phyloP scores from a whole-genome alignment of 2,797 vertebrate species.

The Trematomus bernacchii region DNA sequence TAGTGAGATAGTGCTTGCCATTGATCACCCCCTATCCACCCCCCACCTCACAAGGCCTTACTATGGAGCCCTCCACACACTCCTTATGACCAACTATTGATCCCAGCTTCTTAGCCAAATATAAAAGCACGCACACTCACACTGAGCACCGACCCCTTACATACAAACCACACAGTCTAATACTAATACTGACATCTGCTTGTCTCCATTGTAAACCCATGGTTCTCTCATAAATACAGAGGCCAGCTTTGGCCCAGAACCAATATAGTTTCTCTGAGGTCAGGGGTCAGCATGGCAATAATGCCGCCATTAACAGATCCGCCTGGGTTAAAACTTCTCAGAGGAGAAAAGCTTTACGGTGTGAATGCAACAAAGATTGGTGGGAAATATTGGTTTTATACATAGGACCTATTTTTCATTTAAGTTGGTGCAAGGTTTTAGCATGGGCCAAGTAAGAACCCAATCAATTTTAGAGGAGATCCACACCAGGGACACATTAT shows the following conservation, averaged over 20 bases:
- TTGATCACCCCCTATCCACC: conserved; percentile 73
- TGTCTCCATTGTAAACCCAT: conserved; percentile 78
- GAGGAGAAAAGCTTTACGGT: conserved; percentile 11
- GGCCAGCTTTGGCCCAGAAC: conserved; percentile 74
- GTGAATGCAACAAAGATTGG: conserved; percentile 1
- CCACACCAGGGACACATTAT: no score
- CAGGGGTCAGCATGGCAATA: conserved; percentile 76
- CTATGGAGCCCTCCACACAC: conserved; percentile 76
- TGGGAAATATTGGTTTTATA: background rate
- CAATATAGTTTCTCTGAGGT: conserved; percentile 76
- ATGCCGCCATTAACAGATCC: conserved; percentile 70
- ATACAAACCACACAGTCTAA: conserved; percentile 56
- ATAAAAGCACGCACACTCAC: conserved; percentile 71
- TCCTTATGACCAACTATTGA: conserved; percentile 84
- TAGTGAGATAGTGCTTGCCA: conserved; percentile 86
- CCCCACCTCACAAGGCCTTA: conserved; percentile 46
- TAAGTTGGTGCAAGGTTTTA: no score
- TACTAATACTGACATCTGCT: conserved; percentile 81
- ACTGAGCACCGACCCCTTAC: conserved; percentile 56
- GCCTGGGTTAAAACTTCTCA: conserved; percentile 44
- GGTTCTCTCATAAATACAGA: conserved; percentile 78
- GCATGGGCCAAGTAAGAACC: no score
- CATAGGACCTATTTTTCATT: background rate
- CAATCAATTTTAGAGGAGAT: no score
- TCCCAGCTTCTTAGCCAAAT: conserved; percentile 72